Conservation (phyloP, 2,113 vertebrate species). For the Ceyx cyanopectus region DNA sequence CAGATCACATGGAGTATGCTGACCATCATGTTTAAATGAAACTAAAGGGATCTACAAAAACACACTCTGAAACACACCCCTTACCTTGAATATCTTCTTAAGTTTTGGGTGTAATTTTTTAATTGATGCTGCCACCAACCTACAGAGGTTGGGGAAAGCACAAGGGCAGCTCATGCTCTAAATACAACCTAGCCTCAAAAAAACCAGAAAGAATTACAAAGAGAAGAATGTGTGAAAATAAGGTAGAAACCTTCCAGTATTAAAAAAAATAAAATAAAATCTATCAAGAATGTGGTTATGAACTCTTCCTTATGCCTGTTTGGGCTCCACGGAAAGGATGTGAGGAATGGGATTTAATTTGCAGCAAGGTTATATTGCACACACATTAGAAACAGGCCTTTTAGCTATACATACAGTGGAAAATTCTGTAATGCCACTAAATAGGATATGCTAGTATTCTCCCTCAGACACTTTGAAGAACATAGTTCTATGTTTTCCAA, state of each 20-base stretch:
- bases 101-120: not conserved
- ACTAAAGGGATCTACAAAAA: not conserved
- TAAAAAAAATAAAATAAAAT: not conserved
- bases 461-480: not conserved
- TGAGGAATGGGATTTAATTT: not conserved
- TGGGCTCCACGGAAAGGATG: not conserved
- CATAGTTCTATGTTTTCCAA: not conserved
- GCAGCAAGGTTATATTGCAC: not conserved
- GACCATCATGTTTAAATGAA: not conserved
- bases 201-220: not conserved
- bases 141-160: not conserved
- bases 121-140: not conserved
- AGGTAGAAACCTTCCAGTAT: not conserved
- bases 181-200: not conserved
- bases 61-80: not conserved
- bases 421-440: not conserved
- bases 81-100: not conserved
- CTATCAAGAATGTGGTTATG: not conserved
- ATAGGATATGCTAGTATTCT: not conserved
- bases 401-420: not conserved
- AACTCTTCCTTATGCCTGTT: not conserved
- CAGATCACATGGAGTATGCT: not conserved
- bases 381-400: not conserved
- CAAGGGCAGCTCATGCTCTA: not conserved
- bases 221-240: not conserved